These are phyloP conservation scores for Gobio gobio DNA, from an alignment of 2,113 vertebrate genomes.

Conservation along the genomic window DNA sequence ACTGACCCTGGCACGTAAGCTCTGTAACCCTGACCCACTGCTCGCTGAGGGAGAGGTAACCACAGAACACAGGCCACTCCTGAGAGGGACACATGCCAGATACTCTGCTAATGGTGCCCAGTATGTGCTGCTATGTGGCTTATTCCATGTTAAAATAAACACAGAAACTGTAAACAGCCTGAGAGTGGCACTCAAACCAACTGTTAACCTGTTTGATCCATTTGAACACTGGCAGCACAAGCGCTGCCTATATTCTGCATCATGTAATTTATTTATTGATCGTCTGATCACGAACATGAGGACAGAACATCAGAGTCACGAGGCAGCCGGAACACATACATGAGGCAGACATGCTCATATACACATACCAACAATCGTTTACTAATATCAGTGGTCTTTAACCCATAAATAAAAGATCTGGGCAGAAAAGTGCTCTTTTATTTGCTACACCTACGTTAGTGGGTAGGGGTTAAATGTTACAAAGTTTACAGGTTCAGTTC, in stretches of 20 bases:
- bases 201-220: conserved; percentile 18
- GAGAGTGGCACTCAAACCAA: background rate
- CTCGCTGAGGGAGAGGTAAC: conserved; percentile 33
- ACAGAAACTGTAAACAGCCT: background rate
- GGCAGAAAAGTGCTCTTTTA: background rate
- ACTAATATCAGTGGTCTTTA: background rate
- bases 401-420: background rate
- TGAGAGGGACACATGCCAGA: conserved; percentile 49
- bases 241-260: conserved; percentile 49
- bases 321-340: conserved; percentile 4
- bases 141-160: background rate
- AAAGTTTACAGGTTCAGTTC: background rate
- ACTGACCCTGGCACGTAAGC: conserved; percentile 21
- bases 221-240: background rate
- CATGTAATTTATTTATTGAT: conserved; percentile 60
- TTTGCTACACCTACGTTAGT: background rate
- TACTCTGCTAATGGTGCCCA: conserved; percentile 3
- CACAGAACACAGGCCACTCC: conserved; percentile 54
- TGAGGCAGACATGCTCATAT: background rate
- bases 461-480: background rate
- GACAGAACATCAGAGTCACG: conserved; percentile 64
- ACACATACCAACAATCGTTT: background rate
- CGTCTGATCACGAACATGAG: conserved; percentile 59
- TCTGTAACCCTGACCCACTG: conserved; percentile 22
- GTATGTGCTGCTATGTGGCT: background rate